A percentile compares a stretch with the other conserved stretches of the same genome.
Conservation (phyloP, 2,888 invertebrate genomes). For the Diadegma fenestrale region DNA sequence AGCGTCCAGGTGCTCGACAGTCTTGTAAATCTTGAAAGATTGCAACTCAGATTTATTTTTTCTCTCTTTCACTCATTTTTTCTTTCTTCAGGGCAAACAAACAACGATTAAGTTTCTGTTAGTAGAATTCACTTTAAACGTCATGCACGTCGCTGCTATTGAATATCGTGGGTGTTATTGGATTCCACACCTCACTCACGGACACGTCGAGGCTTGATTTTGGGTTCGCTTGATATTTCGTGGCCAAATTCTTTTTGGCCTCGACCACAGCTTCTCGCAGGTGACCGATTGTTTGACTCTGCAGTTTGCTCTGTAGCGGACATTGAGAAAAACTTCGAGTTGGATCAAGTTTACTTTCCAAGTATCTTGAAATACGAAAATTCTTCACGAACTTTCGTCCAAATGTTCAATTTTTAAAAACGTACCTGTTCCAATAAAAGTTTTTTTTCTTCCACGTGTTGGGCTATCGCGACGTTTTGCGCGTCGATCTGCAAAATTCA, state of each 20-base stretch:
- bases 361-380: neutral
- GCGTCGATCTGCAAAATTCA: slow-evolving; percentile 78
- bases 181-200: slow-evolving; percentile 82
- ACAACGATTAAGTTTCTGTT: slow-evolving; percentile 62
- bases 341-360: neutral
- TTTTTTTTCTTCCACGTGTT: slow-evolving; percentile 79
- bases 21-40: slow-evolving; percentile 61
- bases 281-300: slow-evolving; percentile 82
- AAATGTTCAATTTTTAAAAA: slow-evolving; percentile 11
- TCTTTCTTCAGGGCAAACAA: slow-evolving; percentile 30
- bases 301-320: slow-evolving; percentile 78
- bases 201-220: slow-evolving; percentile 78
- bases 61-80: slow-evolving; percentile 1
- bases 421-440: slow-evolving; percentile 79
- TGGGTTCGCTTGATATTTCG: slow-evolving; percentile 80
- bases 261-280: slow-evolving; percentile 82
- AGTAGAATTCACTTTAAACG: slow-evolving; percentile 77
- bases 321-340: neutral
- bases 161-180: slow-evolving; percentile 80
- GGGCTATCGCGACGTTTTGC: slow-evolving; percentile 75
- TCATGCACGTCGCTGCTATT: slow-evolving; percentile 83
- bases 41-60: slow-evolving; percentile 32
- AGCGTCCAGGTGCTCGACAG: slow-evolving; percentile 64
- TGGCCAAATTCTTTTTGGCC: slow-evolving; percentile 81
- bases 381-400: slow-evolving; percentile 9